Evolutionary conservation across 2,888 invertebrate species (phyloP).

Genomic region (Candidula unifasciata): DNA sequence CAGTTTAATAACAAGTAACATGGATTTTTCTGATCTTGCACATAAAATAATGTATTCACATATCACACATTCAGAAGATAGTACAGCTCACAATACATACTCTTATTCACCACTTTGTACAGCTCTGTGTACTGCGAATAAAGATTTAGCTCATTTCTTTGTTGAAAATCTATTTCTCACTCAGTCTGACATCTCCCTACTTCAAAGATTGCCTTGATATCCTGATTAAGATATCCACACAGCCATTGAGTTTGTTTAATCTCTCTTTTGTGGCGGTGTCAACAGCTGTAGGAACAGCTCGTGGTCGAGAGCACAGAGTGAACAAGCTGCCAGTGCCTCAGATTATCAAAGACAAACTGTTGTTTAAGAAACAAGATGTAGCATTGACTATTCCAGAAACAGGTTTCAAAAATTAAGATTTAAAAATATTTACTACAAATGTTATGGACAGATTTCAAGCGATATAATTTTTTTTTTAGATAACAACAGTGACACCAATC

Average conservation of each 20-base stretch:
- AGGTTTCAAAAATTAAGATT: too few species aligned
- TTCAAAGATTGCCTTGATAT: background rate
- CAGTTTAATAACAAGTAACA: too few species aligned
- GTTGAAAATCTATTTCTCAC: background rate
- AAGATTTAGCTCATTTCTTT: background rate
- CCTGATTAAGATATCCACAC: background rate
- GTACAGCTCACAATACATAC: background rate
- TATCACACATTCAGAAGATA: background rate
- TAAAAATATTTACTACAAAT: too few species aligned
- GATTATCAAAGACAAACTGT: background rate
- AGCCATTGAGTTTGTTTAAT: background rate
- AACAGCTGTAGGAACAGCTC: background rate
- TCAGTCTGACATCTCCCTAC: background rate
- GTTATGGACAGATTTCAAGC: too few species aligned
- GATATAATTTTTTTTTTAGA: too few species aligned
- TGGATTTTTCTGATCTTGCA: too few species aligned
- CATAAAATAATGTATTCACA: too few species aligned
- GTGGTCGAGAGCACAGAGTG: background rate
- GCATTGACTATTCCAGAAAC: too few species aligned
- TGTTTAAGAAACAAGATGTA: background rate
- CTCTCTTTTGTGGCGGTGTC: background rate
- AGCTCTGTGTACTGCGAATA: background rate
- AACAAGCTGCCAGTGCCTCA: background rate
- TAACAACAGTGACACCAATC: too few species aligned
- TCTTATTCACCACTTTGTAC: background rate